phyloP scores from a whole-genome alignment of 2,888 invertebrate species.

The Xylocampa areola region DNA sequence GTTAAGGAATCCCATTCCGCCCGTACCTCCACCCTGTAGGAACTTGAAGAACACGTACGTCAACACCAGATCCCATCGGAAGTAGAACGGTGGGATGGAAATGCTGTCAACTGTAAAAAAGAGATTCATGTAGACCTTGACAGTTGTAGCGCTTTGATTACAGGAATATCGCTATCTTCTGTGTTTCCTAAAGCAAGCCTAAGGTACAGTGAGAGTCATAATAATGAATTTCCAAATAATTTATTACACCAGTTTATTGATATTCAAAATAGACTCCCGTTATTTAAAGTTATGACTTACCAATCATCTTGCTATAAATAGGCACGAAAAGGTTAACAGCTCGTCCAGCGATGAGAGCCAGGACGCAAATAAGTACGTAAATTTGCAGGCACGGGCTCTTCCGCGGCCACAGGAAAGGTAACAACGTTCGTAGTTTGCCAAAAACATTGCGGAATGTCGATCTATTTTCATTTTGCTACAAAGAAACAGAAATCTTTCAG shows the following conservation, averaged over 20 bases:
- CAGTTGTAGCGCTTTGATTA: too few species aligned
- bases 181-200: too few species aligned
- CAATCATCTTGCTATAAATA: slow-evolving; percentile 97
- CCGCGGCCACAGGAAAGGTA: slow-evolving; percentile 98
- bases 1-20: slow-evolving; percentile 97
- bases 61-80: slow-evolving; percentile 97
- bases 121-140: background rate
- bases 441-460: slow-evolving; percentile 95
- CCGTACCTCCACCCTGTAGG: slow-evolving; percentile 98
- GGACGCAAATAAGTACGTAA: slow-evolving; percentile 94
- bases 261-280: too few species aligned
- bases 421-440: slow-evolving; percentile 93
- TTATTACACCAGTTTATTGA: too few species aligned
- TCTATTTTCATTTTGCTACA: slow-evolving; percentile 86
- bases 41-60: slow-evolving; percentile 97
- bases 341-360: slow-evolving; percentile 94
- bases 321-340: slow-evolving; percentile 97
- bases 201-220: too few species aligned
- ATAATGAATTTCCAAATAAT: too few species aligned
- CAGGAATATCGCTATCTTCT: too few species aligned
- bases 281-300: slow-evolving; percentile 69
- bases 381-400: slow-evolving; percentile 94
- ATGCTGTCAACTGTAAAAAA: slow-evolving; percentile 93
- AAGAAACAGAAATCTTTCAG: slow-evolving; percentile 9
- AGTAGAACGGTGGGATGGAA: slow-evolving; percentile 88